Evolutionary conservation across 2,797 vertebrate genomes (phyloP), one percentile per base, ranked within the genome.

Genomic region (Melanotaenia pygmaea): DNA sequence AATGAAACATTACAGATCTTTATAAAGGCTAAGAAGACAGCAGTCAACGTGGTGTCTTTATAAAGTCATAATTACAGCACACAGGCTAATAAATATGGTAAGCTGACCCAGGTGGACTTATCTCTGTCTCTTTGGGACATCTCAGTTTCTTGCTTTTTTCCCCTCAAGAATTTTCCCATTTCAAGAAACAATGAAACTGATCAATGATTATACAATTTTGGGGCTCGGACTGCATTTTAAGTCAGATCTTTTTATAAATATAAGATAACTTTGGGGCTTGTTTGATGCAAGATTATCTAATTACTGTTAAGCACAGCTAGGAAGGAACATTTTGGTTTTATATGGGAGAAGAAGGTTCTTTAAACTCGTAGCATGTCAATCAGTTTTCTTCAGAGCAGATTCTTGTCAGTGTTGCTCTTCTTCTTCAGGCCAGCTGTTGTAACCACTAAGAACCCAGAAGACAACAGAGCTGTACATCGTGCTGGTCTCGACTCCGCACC

Each of bases 391-490:
- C 8, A 70, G 26, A 37, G 14, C 2, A 43, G 22, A 20, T 35
- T 1, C 8, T 22, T 45, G 5, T n/a, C 47, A 9, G 6, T 24
- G 1, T 71, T 34, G 34, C 53, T 61, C 26, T 47, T 32, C 47
- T 26, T 40, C 1, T 57, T 51, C 20, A 72, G 50, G 26, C 6
- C 47, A 67, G 5, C 40, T 60, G 13, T 64, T 66, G 6, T 67
- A 47, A 64, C 47, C 63, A 37, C 38, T 76, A 80, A 92, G 59
- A 92, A 85, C 68, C 88, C 66, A 26, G 67, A 78, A 34, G 50
- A 94, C 35, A 91, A 93, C 14, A 5, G 94, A 94, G 63, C 92
- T 88, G 70, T 38, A 38, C 92, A 94, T 67, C 73, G 38, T 37
- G 20, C n/a, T 2, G 47, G 89, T 83, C 93, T 74, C 80, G 93